Base-by-base conservation (phyloP, 1,140 invertebrate species). In the fruit fly (Drosophila melanogaster) region DNA sequence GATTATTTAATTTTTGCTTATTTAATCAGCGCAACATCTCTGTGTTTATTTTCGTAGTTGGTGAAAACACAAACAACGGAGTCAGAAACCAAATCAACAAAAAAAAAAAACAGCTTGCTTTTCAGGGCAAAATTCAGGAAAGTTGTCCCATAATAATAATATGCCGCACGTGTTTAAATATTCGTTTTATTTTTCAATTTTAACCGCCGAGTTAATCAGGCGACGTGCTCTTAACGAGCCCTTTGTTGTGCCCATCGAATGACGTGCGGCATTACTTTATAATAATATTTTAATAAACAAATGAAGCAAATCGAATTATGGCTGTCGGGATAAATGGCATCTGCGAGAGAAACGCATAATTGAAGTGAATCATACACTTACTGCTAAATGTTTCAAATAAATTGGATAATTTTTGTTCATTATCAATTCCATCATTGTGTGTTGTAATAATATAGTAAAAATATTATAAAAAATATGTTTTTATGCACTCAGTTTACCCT, bases 231-330 rank as follows among this genome's bases (percentile, higher is more conserved):
- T 61, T 65, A 73, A 69, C 59, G 73, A 73, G 54, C 30, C 37
- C 43, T 62, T 74, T 74, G 69, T 60, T 46, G 12, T 43, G 30
- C 33, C 14, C 19, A 14, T 10, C 15, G 47, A 7, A 6, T 40
- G 38, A 14, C 24, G 35, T n/a, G 0, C 15, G 53, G 43, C 40
- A 47, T 78, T 58, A 69, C 77, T 60, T 62, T 66, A 41, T 35
- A 56, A 41, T 35, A 56, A 53, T 40, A 61, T 74, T 74, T 64
- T 61, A 62, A 46, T 69, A 75, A 75, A 47, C 57, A 80, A 38
- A 44, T 41, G 8, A 12, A 22, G 44, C 8, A 61, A 72, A 72
- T 77, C 22, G 44, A 73, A 60, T 81, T 73, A 66, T 40, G n/a
- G 22, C 17, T 53, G 41, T 7, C 41, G 24, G 41, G 56, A 62